These are phyloP conservation scores for Tenthredo distinguenda DNA, from an alignment of 2,888 invertebrate species.

Conservation along the genomic window DNA sequence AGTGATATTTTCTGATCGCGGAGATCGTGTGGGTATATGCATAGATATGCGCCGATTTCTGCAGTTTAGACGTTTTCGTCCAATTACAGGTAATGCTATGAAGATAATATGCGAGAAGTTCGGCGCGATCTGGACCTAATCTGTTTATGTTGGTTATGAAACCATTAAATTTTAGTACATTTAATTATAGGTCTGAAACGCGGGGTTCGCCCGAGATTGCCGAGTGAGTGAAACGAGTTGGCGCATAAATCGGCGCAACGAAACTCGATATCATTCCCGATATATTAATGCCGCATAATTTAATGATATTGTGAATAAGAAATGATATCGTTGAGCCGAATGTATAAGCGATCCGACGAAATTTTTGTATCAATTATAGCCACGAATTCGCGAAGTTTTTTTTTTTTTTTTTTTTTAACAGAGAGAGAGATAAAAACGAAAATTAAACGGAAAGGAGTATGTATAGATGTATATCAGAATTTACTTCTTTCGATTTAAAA, in stretches of 20 bases:
- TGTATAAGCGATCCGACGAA: not conserved
- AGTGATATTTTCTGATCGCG: not conserved
- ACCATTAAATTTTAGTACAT: slow-evolving; percentile 70
- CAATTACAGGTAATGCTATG: not conserved
- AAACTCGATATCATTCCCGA: slow-evolving; percentile 16
- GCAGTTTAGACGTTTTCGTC: not conserved
- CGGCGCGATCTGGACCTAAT: not conserved
- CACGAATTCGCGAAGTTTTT: not conserved
- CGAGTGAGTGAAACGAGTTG: slow-evolving; percentile 20
- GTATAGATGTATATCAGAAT: not conserved
- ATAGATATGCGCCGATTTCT: not conserved
- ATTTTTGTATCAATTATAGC: not conserved
- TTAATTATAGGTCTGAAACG: slow-evolving; percentile 66
- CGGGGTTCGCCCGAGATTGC: not conserved
- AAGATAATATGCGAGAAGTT: not conserved
- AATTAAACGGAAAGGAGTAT: not conserved
- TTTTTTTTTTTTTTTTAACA: not conserved
- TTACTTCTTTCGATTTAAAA: slow-evolving; percentile 7
- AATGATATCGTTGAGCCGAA: not conserved
- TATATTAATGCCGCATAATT: slow-evolving; percentile 23
- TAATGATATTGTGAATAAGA: not conserved
- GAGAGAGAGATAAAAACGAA: not conserved
- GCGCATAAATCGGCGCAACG: slow-evolving; percentile 11
- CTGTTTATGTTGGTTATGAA: slow-evolving; percentile 32
- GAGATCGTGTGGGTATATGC: not conserved